Evolutionary conservation across 2,888 invertebrate genomes (phyloP).

Genomic region (Eupithecia exiguata): DNA sequence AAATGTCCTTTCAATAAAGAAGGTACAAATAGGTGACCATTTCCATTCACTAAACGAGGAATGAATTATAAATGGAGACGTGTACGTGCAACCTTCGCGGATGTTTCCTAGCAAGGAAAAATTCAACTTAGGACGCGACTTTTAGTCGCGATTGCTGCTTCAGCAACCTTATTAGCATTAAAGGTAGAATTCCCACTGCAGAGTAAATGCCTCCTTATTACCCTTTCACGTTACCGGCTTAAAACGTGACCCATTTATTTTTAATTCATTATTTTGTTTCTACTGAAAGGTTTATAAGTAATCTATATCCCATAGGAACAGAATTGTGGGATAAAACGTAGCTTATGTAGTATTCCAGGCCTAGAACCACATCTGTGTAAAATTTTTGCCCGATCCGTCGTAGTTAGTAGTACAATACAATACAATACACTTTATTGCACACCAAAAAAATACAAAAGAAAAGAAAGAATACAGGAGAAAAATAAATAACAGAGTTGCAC

Average conservation of each 20-base stretch:
- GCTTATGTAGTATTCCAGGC: too few species aligned
- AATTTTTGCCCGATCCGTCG: too few species aligned
- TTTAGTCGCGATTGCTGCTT: constrained; percentile 9
- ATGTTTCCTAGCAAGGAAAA: constrained; percentile 30
- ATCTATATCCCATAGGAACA: too few species aligned
- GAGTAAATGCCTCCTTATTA: not conserved
- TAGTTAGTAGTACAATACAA: too few species aligned
- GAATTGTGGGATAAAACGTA: too few species aligned
- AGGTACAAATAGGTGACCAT: constrained; percentile 25
- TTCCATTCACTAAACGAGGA: constrained; percentile 34
- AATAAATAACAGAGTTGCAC: too few species aligned
- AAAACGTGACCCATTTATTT: not conserved
- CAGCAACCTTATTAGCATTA: not conserved
- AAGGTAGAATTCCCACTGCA: not conserved
- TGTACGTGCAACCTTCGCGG: constrained; percentile 37
- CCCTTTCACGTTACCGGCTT: not conserved
- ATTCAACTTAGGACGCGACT: constrained; percentile 20
- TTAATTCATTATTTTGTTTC: too few species aligned
- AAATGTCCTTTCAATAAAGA: not conserved
- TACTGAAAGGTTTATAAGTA: too few species aligned
- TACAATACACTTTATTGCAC: too few species aligned
- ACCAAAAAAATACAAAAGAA: too few species aligned
- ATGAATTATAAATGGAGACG: constrained; percentile 33
- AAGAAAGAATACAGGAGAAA: too few species aligned
- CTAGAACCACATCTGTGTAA: too few species aligned